A percentile compares a stretch with the other conserved stretches of the same genome.
Evolutionary conservation across 1,140 invertebrate species (phyloP).

Genomic region (Maniola jurtina): DNA sequence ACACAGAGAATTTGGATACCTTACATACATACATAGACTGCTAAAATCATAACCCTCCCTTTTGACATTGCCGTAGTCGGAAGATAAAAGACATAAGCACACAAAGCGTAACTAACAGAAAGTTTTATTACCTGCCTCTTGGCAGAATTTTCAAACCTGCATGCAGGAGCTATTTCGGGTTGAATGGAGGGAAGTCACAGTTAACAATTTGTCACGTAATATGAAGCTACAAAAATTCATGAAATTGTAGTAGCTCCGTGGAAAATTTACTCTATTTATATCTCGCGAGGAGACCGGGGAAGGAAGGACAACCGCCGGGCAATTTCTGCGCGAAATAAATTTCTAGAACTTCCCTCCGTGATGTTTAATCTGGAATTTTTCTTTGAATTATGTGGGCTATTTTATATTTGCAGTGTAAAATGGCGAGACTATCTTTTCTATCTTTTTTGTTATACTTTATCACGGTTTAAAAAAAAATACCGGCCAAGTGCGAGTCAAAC

Average conservation of each 20-base stretch:
- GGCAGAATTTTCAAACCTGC: not conserved
- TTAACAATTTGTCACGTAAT: conserved; percentile 69
- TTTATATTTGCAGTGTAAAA: conserved; percentile 6
- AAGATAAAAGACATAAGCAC: not conserved
- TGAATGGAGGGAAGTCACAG: conserved; percentile 36
- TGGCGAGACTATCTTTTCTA: not conserved
- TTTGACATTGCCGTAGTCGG: too few relatives aligned
- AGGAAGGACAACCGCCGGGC: conserved; percentile 59
- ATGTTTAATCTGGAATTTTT: conserved; percentile 66
- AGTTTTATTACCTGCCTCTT: conserved; percentile 1
- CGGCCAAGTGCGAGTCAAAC: too few relatives aligned
- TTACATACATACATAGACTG: too few relatives aligned
- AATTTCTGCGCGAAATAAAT: conserved; percentile 69
- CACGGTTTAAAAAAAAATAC: too few relatives aligned
- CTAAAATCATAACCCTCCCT: too few relatives aligned
- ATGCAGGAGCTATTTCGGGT: conserved; percentile 31
- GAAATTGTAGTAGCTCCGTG: conserved; percentile 56
- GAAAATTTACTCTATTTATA: conserved; percentile 64
- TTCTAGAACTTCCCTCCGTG: conserved; percentile 50
- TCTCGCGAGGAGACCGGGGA: conserved; percentile 49
- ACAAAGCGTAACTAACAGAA: not conserved
- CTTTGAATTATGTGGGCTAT: conserved; percentile 55
- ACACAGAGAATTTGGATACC: too few relatives aligned
- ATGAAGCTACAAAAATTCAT: conserved; percentile 71
- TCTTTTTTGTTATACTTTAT: not conserved